Conservation (phyloP, 2,888 invertebrate species). For the Orgyia antiqua region DNA sequence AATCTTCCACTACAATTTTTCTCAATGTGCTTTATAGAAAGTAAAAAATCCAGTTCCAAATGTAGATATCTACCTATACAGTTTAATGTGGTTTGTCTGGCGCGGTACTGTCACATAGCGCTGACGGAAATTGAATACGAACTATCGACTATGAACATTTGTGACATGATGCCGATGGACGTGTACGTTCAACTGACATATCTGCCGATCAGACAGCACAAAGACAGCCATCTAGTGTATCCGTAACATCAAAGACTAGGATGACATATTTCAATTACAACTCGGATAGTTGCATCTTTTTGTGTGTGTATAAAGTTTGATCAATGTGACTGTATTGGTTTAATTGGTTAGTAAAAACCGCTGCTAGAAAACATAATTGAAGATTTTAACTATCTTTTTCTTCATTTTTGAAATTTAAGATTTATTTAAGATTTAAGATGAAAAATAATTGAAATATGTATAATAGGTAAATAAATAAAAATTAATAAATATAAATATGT, state of each 20-base stretch:
- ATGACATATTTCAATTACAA: conserved; percentile 35
- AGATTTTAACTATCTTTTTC: too few species aligned
- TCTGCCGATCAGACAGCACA: conserved; percentile 45
- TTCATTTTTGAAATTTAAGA: too few species aligned
- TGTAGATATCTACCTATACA: too few species aligned
- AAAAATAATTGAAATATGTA: too few species aligned
- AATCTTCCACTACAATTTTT: too few species aligned
- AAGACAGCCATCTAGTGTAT: conserved; percentile 54
- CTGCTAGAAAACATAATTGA: too few species aligned
- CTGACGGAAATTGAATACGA: conserved; percentile 62
- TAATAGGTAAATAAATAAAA: too few species aligned
- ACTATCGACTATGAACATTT: conserved; percentile 43
- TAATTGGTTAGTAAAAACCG: too few species aligned
- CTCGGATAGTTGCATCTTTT: conserved; percentile 2
- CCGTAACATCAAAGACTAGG: conserved; percentile 38
- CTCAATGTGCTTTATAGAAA: too few species aligned
- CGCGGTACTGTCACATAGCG: conserved; percentile 33
- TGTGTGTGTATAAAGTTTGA: not conserved
- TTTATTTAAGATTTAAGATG: too few species aligned
- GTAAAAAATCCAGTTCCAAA: too few species aligned
- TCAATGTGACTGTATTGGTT: not conserved
- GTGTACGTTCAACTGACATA: conserved; percentile 42
- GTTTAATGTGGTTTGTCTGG: conserved; percentile 33
- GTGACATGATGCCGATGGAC: conserved; percentile 40
- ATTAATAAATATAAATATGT: too few species aligned